A percentile compares a stretch with the other conserved stretches of the same genome.
These are phyloP conservation scores for Ianthella basta DNA, from an alignment of 37 sponge, comb jelly and placozoan genomes.

Conservation along the genomic window DNA sequence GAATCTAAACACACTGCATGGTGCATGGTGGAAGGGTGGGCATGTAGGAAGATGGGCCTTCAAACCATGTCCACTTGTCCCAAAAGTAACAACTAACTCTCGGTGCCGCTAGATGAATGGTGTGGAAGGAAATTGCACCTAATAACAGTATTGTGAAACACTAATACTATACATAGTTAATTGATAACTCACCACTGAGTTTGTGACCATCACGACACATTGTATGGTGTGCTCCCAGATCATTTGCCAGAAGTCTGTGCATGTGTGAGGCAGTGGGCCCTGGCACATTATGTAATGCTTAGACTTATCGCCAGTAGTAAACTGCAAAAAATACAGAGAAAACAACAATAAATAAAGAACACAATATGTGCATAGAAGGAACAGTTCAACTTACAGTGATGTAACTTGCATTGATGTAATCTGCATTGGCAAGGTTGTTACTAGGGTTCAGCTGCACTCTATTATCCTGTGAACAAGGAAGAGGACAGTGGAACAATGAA, in stretches of 20 bases:
- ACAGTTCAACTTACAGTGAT: conserved; percentile 56
- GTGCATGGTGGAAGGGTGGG: no score
- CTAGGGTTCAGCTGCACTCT: conserved; percentile 76
- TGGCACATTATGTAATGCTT: conserved; percentile 75
- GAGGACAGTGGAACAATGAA: no score
- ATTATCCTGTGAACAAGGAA: conserved; percentile 37
- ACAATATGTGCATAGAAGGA: no score
- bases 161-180: no score
- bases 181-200: conserved; percentile 60
- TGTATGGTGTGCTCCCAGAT: conserved; percentile 81
- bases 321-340: background rate
- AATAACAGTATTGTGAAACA: no score
- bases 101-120: no score
- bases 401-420: conserved; percentile 94
- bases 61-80: no score
- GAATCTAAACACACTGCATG: no score
- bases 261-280: conserved; percentile 85
- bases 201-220: conserved; percentile 85
- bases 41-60: no score
- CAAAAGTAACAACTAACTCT: no score
- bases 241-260: conserved; percentile 98
- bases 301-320: background rate
- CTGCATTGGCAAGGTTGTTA: conserved; percentile 69
- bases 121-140: no score
- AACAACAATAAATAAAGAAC: no score